Base-by-base conservation (phyloP, 53 echinoderm and acorn worm genomes). In the Patiria pectinifera region DNA sequence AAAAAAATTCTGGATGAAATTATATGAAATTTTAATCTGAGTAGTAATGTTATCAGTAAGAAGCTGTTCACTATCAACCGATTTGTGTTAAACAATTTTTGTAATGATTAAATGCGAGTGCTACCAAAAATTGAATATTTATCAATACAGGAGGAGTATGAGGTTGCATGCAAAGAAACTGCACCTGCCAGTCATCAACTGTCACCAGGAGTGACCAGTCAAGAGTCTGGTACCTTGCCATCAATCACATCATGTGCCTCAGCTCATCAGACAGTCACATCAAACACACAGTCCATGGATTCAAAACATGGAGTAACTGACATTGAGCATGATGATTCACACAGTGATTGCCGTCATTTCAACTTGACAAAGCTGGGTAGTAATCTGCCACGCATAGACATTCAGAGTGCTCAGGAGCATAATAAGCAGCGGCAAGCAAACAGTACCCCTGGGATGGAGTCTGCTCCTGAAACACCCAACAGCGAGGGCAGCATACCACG, bases 401-500 rank as follows among this genome's bases (percentile, higher is more conserved):
- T 90, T 47, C 48, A 90, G 10, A 59, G 77, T 48, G 90, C 90
- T 4, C 90, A 59, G 14, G 86, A 71, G 15, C 86, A 75, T 10
- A 89, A 59, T 26, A n/a, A 11, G 44, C 87, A 87, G 59, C 76
- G 48, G 45, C 87, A 61, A 14, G 48, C 76, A 21, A 87, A 77
- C 87, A 77, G 81, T 79, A 66, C 78, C 77, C 77, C 90, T 26
- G 81, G 81, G 46, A 11, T 44, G 5, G 90, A 81, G 69, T 90
- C 90, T 1, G 90, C 90, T 21, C 90, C 90, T 4, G 90, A 90
- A n/a, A 90, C 90, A 2, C 90, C 90, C 23, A 90, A 90, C 69
- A 90, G 90, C 62, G 62, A 76, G 16, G 76, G 87, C 44, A 87
- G 87, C 59, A 25, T 61, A 35, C 76, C 87, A 5, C 53, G 77